Conservation (phyloP, 2,797 vertebrate genomes). For the Orestias chungarensis region DNA sequence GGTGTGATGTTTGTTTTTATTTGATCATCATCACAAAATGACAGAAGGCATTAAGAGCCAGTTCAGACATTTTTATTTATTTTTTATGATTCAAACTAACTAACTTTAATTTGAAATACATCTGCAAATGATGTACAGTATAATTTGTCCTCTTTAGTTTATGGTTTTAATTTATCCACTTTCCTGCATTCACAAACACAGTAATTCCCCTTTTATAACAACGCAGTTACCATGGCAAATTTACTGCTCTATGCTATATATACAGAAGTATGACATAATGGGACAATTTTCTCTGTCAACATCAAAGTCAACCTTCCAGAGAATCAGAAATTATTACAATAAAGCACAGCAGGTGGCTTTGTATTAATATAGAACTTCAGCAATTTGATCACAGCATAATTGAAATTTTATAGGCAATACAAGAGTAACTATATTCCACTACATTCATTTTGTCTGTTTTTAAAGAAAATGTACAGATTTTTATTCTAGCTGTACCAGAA, state of each 20-base stretch:
- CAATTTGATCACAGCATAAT: slow-evolving; percentile 17
- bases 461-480: neutral
- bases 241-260: slow-evolving; percentile 13
- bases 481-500: slow-evolving; percentile 5
- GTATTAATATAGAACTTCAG: slow-evolving; percentile 27
- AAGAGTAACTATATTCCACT: neutral
- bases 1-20: neutral
- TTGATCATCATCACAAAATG: neutral
- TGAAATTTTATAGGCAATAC: slow-evolving; percentile 21
- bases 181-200: neutral
- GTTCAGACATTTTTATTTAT: neutral
- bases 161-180: neutral
- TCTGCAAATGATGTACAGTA: neutral
- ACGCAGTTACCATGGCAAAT: slow-evolving; percentile 31
- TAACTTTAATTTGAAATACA: neutral
- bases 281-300: slow-evolving; percentile 18
- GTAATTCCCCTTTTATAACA: neutral
- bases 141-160: neutral
- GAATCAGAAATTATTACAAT: slow-evolving; percentile 5
- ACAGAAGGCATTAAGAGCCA: neutral
- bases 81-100: neutral
- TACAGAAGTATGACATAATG: slow-evolving; percentile 20
- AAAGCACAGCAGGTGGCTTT: slow-evolving; percentile 17
- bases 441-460: neutral
- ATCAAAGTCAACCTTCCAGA: slow-evolving; percentile 33